Conservation (phyloP, 2,888 invertebrate species). For the Harmothoe impar region DNA sequence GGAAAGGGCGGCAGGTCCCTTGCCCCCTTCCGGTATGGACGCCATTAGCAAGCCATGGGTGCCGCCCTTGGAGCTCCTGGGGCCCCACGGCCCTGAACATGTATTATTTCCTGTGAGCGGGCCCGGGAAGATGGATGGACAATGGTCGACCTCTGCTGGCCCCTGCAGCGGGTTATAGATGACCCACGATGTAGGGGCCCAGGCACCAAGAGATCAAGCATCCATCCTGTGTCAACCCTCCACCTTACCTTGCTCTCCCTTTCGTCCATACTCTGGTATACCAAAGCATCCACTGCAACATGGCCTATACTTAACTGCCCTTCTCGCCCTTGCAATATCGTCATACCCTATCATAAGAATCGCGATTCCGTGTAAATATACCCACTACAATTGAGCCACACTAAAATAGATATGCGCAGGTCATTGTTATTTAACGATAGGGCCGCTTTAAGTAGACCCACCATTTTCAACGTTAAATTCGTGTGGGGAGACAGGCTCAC, state of each 20-base stretch:
- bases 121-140: conserved; percentile 14
- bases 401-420: too few species aligned
- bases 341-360: too few species aligned
- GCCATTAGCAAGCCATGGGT: neutral
- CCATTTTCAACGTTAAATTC: too few species aligned
- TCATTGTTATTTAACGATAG: too few species aligned
- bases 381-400: too few species aligned
- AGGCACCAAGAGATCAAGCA: conserved; percentile 1
- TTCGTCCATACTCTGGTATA: too few species aligned
- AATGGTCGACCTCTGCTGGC: neutral
- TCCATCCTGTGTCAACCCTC: neutral
- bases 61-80: neutral
- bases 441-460: too few species aligned
- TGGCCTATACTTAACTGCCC: too few species aligned
- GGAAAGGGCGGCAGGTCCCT: neutral
- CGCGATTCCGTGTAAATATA: too few species aligned
- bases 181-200: conserved; percentile 21
- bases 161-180: neutral
- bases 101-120: conserved; percentile 30
- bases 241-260: neutral
- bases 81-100: neutral
- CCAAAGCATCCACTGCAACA: too few species aligned
- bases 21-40: conserved; percentile 7
- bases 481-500: too few species aligned
- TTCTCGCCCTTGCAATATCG: too few species aligned